Evolutionary conservation across 2,888 invertebrate genomes (phyloP), one percentile per base, ranked within the genome.

Genomic region (Mythimna lalbum): DNA sequence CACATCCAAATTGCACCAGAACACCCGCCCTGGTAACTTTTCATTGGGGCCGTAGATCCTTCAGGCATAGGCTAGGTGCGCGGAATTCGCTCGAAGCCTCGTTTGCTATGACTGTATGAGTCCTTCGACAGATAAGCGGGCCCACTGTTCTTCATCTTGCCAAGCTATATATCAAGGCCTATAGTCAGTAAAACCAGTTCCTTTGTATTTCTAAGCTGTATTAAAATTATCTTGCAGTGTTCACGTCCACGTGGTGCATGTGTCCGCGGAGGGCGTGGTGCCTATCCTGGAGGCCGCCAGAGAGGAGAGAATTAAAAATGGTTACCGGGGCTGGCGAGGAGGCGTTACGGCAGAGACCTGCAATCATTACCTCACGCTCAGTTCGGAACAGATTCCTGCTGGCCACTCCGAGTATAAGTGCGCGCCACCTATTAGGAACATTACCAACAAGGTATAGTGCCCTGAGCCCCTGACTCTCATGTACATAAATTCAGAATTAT

Each of bases 271-370:
- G 0, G 95, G 95, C 7, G 96, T 96, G 0, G 86, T 97, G 47
- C 95, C 96, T 0, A 86, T 97, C 31, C 91, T 97, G 43, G 91
- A 94, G 52, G 87, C 91, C 33, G 96, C 96, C 2, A 95, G 96
- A 76, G 87, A 83, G 71, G 87, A 76, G 85, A 91, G 80, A 93
- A 96, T 68, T 90, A 92, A 31, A 91, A 91, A 57, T 78, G 97
- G 97, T 69, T 96, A 97, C 82, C 90, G 83, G n/a, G 90, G 90
- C 21, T 93, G 93, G 79, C 96, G 96, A 7, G 95, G 93, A 0
- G 96, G 95, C 9, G 89, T 97, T 61, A 97, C 97, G 0, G 97
- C 96, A 0, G 97, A 97, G 90, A 97, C 97, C 0, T 97, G 97
- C 87, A 96, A 97, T 82, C 97, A 97, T 87, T 97, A 97, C 88